phyloP scores from a whole-genome alignment of 1,140 invertebrate species.

The Drosophila nannoptera region DNA sequence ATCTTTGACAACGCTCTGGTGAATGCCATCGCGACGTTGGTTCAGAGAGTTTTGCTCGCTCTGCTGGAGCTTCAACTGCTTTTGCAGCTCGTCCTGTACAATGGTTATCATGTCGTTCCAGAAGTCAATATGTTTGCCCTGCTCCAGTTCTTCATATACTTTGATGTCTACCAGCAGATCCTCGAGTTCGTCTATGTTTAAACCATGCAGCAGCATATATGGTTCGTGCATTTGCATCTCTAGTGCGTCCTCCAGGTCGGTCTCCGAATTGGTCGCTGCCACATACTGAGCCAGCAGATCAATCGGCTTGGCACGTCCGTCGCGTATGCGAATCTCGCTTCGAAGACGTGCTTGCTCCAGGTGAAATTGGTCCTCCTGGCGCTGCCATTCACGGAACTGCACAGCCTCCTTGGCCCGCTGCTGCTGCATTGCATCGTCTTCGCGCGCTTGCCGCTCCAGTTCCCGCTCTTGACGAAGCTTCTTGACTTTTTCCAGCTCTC shows the following conservation, averaged over 20 bases:
- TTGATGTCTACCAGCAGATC: conserved; percentile 98
- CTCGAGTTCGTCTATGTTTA: conserved; percentile 95
- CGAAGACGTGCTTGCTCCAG: conserved; percentile 92
- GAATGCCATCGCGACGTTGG: conserved; percentile 93
- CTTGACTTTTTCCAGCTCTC: conserved; percentile 95
- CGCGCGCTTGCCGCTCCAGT: conserved; percentile 91
- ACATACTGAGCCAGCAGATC: conserved; percentile 98
- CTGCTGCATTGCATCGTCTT: conserved; percentile 92
- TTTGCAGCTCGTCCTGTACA: conserved; percentile 95
- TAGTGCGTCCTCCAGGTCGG: conserved; percentile 94
- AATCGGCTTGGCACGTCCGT: conserved; percentile 98
- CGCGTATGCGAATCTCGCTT: conserved; percentile 96
- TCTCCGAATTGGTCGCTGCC: conserved; percentile 88
- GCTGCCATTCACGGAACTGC: conserved; percentile 96
- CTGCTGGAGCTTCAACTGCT: conserved; percentile 86
- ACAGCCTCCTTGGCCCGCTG: conserved; percentile 96
- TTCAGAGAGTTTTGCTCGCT: conserved; percentile 82
- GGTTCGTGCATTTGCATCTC: conserved; percentile 99
- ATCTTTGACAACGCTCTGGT: conserved; percentile 94
- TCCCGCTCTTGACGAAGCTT: conserved; percentile 93
- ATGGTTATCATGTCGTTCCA: conserved; percentile 99
- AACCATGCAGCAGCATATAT: conserved; percentile 95
- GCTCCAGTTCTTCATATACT: conserved; percentile 92
- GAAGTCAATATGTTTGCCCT: conserved; percentile 93
- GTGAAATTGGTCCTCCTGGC: conserved; percentile 96